Base-by-base conservation (phyloP, 2,888 invertebrate species). In the Taenaris catops region DNA sequence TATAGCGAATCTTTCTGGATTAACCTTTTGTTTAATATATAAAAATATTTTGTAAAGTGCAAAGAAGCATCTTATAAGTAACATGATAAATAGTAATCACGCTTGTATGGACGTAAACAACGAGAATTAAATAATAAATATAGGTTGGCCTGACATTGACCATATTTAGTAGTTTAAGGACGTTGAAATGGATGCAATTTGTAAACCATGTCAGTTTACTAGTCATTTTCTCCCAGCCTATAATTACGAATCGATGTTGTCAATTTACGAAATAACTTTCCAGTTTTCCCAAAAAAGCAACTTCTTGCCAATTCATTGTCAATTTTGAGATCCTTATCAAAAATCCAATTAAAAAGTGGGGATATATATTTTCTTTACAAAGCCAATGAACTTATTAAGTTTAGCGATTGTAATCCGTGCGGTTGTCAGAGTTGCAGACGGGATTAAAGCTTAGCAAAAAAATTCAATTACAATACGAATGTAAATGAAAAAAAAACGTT, bases 171-270 rank as follows among this genome's bases (percentile, higher is more conserved):
- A 32, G 21, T 41, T 39, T 40, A 35, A 42, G 37, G 44, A 23
- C 40, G 32, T 36, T 37, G 23, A 24, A 37, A 41, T 34, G 35
- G 26, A 34, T 36, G 37, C 33, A 40, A 43, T 46, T 46, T 41
- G 39, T 44, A 44, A 41, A 31, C 43, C 34, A 38, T 41, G 42
- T 46, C 40, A 41, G 38, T 37, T 38, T 34, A 42, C 41, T 27
- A 38, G 35, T 39, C 34, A 37, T 28, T 37, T 41, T 25, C 18
- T 23, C 33, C 18, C 14, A 33, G 32, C 32, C 25, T 34, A 25
- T 41, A 43, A 43, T 44, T 48, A 44, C 38, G 36, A 34, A 32
- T 9, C 26, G 32, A 28, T 41, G 17, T 31, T 34, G 39, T 49
- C 40, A 25, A 43, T 38, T 38, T 45, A 37, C 37, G 25, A 44